These are phyloP conservation scores for Agrochola circellaris DNA, from an alignment of 2,888 invertebrate species.

Conservation along the genomic window DNA sequence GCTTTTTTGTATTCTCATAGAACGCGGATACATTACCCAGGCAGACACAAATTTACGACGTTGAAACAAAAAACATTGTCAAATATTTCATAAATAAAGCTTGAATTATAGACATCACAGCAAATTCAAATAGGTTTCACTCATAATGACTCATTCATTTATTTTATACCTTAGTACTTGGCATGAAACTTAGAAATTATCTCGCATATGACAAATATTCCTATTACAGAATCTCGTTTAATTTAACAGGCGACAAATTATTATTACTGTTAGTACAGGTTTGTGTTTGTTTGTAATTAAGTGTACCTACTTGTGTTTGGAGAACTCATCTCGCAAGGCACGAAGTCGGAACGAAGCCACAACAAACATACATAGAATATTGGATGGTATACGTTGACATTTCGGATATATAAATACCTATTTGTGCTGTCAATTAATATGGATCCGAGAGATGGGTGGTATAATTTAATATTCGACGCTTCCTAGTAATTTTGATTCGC, in stretches of 20 bases:
- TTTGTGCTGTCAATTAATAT: slow-evolving; percentile 29
- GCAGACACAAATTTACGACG: background rate
- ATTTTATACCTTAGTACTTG: slow-evolving; percentile 9
- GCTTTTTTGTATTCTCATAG: background rate
- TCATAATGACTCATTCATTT: slow-evolving; percentile 5
- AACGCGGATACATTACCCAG: rapidly evolving
- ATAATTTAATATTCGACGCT: slow-evolving; percentile 5
- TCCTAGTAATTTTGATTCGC: slow-evolving; percentile 16
- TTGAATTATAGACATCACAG: background rate
- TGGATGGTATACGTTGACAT: slow-evolving; percentile 4
- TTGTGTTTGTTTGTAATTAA: slow-evolving; percentile 58
- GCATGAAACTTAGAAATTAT: slow-evolving; percentile 23
- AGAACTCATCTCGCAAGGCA: slow-evolving; percentile 44
- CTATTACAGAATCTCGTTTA: slow-evolving; percentile 18
- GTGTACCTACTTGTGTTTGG: slow-evolving; percentile 43
- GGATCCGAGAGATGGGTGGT: background rate
- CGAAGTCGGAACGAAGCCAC: slow-evolving; percentile 45
- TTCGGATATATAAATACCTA: slow-evolving; percentile 22
- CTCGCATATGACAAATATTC: slow-evolving; percentile 20
- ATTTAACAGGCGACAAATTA: slow-evolving; percentile 27
- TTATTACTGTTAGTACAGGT: slow-evolving; percentile 38
- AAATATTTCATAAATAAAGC: background rate
- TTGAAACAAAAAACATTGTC: background rate
- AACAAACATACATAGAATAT: slow-evolving; percentile 39
- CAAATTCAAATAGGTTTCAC: background rate